These are phyloP conservation scores for Hydrolagus affinis DNA, from an alignment of 2,113 vertebrate genomes.

Conservation along the genomic window DNA sequence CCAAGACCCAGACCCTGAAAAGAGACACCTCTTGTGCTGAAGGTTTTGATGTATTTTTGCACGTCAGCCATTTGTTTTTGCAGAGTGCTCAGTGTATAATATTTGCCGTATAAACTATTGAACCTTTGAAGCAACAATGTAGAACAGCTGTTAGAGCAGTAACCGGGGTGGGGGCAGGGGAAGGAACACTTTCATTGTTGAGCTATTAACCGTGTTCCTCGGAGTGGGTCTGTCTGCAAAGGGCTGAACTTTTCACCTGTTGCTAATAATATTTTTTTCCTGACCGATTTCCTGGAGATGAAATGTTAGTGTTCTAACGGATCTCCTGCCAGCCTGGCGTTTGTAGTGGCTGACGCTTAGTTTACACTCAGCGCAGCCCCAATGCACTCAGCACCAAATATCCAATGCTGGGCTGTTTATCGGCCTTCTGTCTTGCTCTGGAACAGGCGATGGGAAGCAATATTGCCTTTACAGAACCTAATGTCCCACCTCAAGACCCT, in stretches of 20 bases:
- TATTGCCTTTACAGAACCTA: not conserved
- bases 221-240: slow-evolving; percentile 25
- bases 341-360: not conserved
- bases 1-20: no score
- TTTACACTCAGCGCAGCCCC: not conserved
- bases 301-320: not conserved
- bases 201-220: slow-evolving; percentile 27
- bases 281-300: not conserved
- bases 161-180: not conserved
- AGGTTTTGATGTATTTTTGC: not conserved
- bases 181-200: slow-evolving; percentile 25
- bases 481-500: no score
- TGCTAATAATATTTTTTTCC: not conserved
- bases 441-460: not conserved
- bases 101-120: slow-evolving; percentile 30
- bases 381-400: not conserved
- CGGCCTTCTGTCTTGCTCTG: not conserved
- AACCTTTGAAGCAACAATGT: slow-evolving; percentile 27
- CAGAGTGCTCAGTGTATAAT: slow-evolving; percentile 16
- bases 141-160: slow-evolving; percentile 31
- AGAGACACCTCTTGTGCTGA: no score
- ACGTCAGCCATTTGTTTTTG: slow-evolving; percentile 24
- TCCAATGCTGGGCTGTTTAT: not conserved
- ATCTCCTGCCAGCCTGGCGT: not conserved
- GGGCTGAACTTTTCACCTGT: slow-evolving; percentile 28